Conservation (phyloP, 2,797 vertebrate genomes). For the Ispidina lecontei region DNA sequence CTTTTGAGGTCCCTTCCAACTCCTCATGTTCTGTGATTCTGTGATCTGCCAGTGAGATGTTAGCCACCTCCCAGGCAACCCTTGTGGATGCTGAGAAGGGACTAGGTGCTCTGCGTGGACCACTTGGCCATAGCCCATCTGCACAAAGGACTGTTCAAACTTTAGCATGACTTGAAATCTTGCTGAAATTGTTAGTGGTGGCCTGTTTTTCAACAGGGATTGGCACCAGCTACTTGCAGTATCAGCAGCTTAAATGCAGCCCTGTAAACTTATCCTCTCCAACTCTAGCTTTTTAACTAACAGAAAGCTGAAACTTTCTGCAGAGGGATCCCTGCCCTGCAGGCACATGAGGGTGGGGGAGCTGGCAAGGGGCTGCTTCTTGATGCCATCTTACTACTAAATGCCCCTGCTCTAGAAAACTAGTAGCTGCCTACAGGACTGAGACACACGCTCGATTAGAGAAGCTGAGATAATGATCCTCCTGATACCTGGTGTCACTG, state of each 20-base stretch:
- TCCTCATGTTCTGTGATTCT: too few relatives aligned
- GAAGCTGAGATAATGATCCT: background rate
- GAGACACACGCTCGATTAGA: background rate
- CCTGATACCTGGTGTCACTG: background rate
- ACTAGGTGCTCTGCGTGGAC: background rate
- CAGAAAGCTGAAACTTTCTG: background rate
- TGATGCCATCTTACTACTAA: background rate
- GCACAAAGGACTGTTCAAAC: background rate
- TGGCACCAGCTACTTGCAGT: background rate
- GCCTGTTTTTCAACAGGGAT: background rate
- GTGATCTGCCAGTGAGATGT: background rate
- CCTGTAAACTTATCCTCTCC: background rate
- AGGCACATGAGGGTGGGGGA: background rate
- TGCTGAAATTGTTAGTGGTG: background rate
- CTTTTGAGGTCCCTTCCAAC: too few relatives aligned
- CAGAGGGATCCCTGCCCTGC: background rate
- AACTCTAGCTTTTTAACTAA: background rate
- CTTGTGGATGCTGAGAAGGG: background rate
- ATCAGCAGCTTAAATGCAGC: background rate
- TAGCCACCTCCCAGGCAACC: background rate
- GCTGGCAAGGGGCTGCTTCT: background rate
- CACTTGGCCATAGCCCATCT: rapidly evolving
- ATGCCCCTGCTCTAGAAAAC: background rate
- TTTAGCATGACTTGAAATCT: rapidly evolving
- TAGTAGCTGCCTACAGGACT: background rate